Base-by-base conservation (phyloP, 2,888 invertebrate genomes). In the Drosophila robusta region DNA sequence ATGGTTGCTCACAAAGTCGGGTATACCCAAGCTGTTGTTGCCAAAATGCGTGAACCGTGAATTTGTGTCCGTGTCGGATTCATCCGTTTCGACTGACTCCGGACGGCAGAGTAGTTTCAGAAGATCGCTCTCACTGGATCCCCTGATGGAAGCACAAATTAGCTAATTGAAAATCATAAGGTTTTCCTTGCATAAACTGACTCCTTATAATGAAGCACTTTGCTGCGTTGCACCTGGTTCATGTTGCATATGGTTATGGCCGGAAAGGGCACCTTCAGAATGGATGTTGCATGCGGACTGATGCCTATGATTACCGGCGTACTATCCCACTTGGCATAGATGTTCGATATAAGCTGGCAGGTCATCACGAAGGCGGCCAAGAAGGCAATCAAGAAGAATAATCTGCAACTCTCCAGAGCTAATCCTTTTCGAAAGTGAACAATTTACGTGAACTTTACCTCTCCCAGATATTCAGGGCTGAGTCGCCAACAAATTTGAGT, bases 241-340 rank as follows among this genome's bases (percentile, higher is more conserved):
- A 96, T 96, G 89, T 97, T 97, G 91, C 97, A 97, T 58, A 97
- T 94, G 0, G 97, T 97, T 2, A 97, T 92, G 0, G 97, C 95
- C 0, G 97, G 97, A 91, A 97, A 97, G 0, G 97, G 97, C 42
- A 97, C 93, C 51, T 94, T 93, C 4, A 93, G 92, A 1, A 97
- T 93, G 0, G 94, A 93, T 65, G 95, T 95, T 49, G 95, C 94
- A 75, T 94, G 94, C 0, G 97, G 95, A 85, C 95, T 96, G 68
- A 97, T 94, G 34, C 91, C 96, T 56, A 97, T 95, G 55, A 97
- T 96, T 80, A 97, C 95, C 0, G 97, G 97, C 2, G 95, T 94
- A 9, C 93, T 93, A 0, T 94, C 93, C 95, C 96, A 97, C 90
- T 95, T 96, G 3, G 92, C 92, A 84, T 96, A 96, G 4, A 97